These are phyloP conservation scores for Mesoclemmys tuberculata DNA, from an alignment of 2,113 vertebrate genomes.

Conservation along the genomic window DNA sequence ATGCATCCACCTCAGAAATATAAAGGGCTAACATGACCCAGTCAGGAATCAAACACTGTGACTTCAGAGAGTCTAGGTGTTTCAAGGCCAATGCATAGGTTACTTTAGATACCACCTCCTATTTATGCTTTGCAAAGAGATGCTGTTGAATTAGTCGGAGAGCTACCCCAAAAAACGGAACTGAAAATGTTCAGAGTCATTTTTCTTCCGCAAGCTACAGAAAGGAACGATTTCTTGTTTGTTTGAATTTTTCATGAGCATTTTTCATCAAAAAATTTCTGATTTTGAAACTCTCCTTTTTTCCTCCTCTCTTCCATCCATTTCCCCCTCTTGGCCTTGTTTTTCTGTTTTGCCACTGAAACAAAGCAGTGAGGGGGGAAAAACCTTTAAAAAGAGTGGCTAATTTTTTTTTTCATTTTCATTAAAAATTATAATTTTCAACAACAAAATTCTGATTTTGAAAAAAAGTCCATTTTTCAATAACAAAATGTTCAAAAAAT, in stretches of 20 bases:
- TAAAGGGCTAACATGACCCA: neutral
- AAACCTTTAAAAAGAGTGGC: neutral
- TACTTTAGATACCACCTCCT: neutral
- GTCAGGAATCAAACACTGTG: neutral
- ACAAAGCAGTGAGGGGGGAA: neutral
- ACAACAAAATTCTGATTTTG: neutral
- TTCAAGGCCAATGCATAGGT: neutral
- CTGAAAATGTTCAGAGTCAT: neutral
- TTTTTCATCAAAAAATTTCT: neutral
- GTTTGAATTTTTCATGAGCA: neutral
- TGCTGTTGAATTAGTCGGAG: neutral
- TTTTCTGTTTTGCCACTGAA: neutral
- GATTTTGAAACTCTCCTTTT: neutral
- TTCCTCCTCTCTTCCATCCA: neutral
- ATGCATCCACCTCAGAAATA: neutral
- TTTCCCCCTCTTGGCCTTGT: neutral
- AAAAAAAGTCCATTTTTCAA: neutral
- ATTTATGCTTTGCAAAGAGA: neutral
- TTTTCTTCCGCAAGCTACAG: neutral
- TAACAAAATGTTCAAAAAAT: neutral
- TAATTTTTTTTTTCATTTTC: neutral
- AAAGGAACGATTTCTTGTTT: neutral
- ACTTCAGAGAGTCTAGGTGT: neutral
- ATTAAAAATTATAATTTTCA: neutral
- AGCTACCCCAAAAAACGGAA: neutral